A percentile compares a stretch with the other conserved stretches of the same genome.
These are phyloP conservation scores for Hemiscyllium ocellatum DNA, from an alignment of 2,113 vertebrate genomes.

Conservation along the genomic window DNA sequence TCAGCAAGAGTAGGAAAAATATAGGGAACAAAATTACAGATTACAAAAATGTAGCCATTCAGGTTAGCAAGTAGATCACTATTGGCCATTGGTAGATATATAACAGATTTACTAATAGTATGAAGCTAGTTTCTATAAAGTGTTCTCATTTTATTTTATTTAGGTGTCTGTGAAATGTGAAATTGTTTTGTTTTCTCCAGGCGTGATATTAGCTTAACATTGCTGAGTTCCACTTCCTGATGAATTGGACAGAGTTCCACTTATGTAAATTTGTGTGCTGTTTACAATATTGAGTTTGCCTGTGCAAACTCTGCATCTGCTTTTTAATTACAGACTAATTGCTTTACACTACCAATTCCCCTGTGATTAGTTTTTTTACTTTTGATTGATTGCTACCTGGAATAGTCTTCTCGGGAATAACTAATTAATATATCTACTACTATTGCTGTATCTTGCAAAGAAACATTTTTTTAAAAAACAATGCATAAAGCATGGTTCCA, in stretches of 20 bases:
- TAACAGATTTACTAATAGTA: neutral
- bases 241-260: neutral
- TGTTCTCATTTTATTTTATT: neutral
- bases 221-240: neutral
- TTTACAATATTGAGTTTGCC: neutral
- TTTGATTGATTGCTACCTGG: constrained; percentile 7
- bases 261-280: neutral
- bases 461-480: neutral
- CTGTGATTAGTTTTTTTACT: neutral
- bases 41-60: neutral
- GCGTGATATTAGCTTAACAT: neutral
- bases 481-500: neutral
- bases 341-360: neutral
- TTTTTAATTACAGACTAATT: constrained; percentile 15
- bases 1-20: neutral
- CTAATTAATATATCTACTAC: neutral
- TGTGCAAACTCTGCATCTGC: neutral
- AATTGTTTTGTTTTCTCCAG: neutral
- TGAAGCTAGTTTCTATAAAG: neutral
- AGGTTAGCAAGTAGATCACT: neutral
- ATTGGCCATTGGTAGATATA: neutral
- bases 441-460: neutral
- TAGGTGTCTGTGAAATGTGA: neutral
- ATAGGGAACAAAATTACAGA: neutral
- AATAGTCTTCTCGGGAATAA: neutral